Conservation (phyloP, 2,797 vertebrate genomes). For the Rhincodon typus region DNA sequence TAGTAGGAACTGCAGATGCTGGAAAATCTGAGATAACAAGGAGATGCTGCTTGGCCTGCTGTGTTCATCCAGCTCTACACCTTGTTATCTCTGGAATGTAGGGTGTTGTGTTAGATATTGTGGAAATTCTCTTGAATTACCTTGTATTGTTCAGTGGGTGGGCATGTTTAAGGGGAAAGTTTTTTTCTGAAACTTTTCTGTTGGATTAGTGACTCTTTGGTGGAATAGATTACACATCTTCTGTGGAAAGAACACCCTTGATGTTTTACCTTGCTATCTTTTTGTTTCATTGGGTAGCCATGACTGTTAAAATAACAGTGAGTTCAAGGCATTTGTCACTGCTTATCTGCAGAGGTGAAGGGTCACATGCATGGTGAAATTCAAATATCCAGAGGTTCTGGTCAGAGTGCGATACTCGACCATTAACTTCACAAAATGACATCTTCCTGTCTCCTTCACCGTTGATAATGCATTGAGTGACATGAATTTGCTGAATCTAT, state of each 20-base stretch:
- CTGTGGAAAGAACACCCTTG: neutral
- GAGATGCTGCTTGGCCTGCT: too few relatives aligned
- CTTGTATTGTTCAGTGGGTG: neutral
- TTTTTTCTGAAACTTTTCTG: neutral
- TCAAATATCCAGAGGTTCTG: neutral
- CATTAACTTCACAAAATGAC: neutral
- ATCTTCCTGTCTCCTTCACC: neutral
- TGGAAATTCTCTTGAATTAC: constrained; percentile 16
- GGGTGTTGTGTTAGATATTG: neutral
- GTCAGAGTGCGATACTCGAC: neutral
- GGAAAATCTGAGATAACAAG: too few relatives aligned
- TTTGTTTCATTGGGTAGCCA: neutral
- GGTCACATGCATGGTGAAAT: neutral
- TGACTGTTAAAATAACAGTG: neutral
- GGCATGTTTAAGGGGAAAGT: too few relatives aligned
- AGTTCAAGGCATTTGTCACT: neutral
- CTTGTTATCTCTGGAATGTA: too few relatives aligned
- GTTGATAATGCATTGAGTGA: neutral
- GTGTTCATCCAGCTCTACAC: too few relatives aligned
- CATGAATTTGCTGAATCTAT: neutral
- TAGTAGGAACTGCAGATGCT: too few relatives aligned
- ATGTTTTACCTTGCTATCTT: neutral
- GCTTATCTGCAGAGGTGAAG: neutral
- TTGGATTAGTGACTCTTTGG: neutral
- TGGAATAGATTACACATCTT: neutral